Evolutionary conservation across 1,140 invertebrate species (phyloP), one percentile per base, ranked within the genome.

Genomic region (Bombus confusus): DNA sequence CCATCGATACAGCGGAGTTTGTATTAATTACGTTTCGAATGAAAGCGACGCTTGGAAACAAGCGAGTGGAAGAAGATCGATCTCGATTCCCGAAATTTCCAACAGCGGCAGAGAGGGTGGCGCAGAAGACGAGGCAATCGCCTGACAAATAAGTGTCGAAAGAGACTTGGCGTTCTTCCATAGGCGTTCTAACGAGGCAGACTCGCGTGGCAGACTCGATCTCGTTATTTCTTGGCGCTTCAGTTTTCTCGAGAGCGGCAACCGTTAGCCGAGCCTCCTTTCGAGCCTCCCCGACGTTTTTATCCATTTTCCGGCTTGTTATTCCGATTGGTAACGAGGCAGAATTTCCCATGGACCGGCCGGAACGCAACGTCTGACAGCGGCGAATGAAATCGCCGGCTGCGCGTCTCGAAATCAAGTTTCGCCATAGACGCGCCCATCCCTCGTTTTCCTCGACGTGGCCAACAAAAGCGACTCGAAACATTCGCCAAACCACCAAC

Each of bases 171-270:
- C 88, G 81, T 41, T 72, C 43, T 83, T 90, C 88, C 88, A 90
- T 89, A 83, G 74, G 74, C 69, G 71, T 43, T 77, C 59, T 90
- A 90, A 90, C 88, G 85, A 90, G 59, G 80, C 76, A 22, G 25
- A 66, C 78, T 71, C 87, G 85, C 77, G 87, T 66, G 18, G 25
- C 31, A 8, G 88, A 81, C 80, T 80, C 68, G 69, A 39, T 72
- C 88, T 90, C 88, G 88, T 90, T 90, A 90, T 90, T 90, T 90
- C 87, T 75, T 80, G 80, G 68, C 85, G 87, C 80, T 86, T 76
- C 80, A 86, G 80, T 87, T 78, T 83, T 37, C 71, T 74, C 52
- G 76, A 37, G 18, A 10, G 15, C 39, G 18, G 12, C 52, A 37
- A 47, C 64, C 43, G 73, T 73, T 73, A 75, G 43, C 31, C 41